A percentile compares a stretch with the other conserved stretches of the same genome.
phyloP scores from a whole-genome alignment of 2,797 vertebrate species.

The Chlorospingus semifuscus region DNA sequence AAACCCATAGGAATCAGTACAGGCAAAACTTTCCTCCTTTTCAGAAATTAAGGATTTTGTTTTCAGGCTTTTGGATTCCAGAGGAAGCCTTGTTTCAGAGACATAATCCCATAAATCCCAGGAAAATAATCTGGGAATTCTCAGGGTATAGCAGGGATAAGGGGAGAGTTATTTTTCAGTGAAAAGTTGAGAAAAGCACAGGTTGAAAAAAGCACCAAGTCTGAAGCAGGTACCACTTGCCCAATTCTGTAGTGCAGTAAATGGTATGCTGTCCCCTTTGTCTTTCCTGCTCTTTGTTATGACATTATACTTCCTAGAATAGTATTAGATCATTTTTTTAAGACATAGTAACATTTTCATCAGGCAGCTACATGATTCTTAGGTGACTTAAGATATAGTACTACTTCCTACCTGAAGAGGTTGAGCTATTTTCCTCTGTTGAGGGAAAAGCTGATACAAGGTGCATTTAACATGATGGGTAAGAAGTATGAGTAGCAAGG shows the following conservation, averaged over 20 bases:
- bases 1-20: neutral
- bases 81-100: neutral
- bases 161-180: neutral
- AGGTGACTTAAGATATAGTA: neutral
- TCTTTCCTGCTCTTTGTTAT: neutral
- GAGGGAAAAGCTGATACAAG: neutral
- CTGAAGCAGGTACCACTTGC: neutral
- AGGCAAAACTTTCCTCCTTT: neutral
- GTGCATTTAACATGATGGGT: neutral
- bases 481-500: neutral
- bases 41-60: neutral
- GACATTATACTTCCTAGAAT: neutral
- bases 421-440: neutral
- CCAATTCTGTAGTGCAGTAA: neutral
- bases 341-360: neutral
- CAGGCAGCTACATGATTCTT: neutral
- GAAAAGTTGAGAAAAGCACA: neutral
- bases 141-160: neutral
- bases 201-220: neutral
- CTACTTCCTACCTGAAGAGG: neutral
- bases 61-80: neutral
- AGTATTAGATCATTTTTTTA: neutral
- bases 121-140: constrained; percentile 6
- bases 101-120: neutral
- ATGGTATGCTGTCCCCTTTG: neutral